Evolutionary conservation across 2,888 invertebrate species (phyloP), one percentile per base, ranked within the genome.

Genomic region (Macropis europaea): DNA sequence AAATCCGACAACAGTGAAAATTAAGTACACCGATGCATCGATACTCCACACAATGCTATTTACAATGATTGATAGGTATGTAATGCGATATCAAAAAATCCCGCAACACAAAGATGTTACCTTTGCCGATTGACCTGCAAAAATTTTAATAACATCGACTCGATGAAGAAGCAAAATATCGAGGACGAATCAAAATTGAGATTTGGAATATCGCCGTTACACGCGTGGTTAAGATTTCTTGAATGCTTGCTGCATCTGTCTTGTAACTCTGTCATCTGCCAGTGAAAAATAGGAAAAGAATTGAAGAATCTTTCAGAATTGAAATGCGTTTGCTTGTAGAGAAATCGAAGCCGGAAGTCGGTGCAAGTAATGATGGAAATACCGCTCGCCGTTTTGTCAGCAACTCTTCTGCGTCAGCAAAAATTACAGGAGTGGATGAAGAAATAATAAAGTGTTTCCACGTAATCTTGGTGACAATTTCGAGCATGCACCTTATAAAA

Each of bases 321-420:
- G 28, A 68, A 45, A 43, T 72, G 22, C 72, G 72, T 6, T 30
- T 78, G 15, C 30, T 75, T 22, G 52, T 78, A 13, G 76, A 77
- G 45, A 19, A 63, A 34, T 73, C 69, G n/a, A 78, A 79, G 36
- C 75, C 59, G 38, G 73, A 72, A 30, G 74, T 24, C 56, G 70
- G 66, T 6, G 73, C 56, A 47, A 59, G 61, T n/a, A 80, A 76
- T 47, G 74, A 76, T 32, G 79, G 70, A 15, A 79, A 79, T 52
- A 79, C 73, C 22, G 70, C 67, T 42, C 68, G 78, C 26, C 60
- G 74, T 28, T 80, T 78, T 68, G 78, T 75, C 34, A 45, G 70
- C 61, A 67, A 72, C 26, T 34, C 62, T 34, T n/a, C 24, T 7
- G 50, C 74, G 36, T 53, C 63, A 6, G 63, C 74, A 13, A 13